Percentiles rank a stretch among this genome's conserved stretches.
Conservation (phyloP, 2,113 vertebrate genomes). For the Ptychochromis oligacanthus region DNA sequence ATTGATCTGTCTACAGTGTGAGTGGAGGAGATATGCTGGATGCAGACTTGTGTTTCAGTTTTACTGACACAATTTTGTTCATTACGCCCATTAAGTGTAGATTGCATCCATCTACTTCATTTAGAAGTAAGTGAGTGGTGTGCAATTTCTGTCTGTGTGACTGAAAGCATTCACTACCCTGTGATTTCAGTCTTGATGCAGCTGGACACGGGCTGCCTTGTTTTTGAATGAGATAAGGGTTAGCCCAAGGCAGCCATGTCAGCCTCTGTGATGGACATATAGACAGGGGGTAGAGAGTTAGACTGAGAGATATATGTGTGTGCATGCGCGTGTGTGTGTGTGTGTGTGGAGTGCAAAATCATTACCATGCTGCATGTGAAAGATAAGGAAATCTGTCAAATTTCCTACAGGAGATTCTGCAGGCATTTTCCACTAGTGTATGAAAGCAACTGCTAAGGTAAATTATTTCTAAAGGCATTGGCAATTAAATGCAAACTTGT, state of each 20-base stretch:
- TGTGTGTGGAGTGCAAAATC: constrained; percentile 5
- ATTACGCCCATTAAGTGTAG: background rate
- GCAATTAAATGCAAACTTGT: background rate
- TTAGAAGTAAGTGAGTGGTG: constrained; percentile 9
- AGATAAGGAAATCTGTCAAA: constrained; percentile 66
- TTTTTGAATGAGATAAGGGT: constrained; percentile 61
- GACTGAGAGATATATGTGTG: background rate
- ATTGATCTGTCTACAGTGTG: constrained; percentile 20
- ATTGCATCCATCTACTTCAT: background rate
- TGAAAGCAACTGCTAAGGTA: background rate
- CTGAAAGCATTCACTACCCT: background rate
- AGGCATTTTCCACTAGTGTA: constrained; percentile 1
- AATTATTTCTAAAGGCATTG: background rate
- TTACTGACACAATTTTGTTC: background rate
- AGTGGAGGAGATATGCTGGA: constrained; percentile 19
- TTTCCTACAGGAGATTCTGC: constrained; percentile 32
- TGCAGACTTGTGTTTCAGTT: constrained; percentile 7
- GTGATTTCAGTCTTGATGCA: constrained; percentile 29
- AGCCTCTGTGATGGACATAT: constrained; percentile 60
- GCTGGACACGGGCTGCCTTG: constrained; percentile 36
- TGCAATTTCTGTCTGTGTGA: constrained; percentile 12
- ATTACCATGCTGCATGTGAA: constrained; percentile 53
- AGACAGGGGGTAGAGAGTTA: constrained; percentile 29
- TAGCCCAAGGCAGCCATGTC: constrained; percentile 38
- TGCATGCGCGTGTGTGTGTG: background rate